Conservation (phyloP, 2,888 invertebrate species). For the Helobdella robusta region DNA sequence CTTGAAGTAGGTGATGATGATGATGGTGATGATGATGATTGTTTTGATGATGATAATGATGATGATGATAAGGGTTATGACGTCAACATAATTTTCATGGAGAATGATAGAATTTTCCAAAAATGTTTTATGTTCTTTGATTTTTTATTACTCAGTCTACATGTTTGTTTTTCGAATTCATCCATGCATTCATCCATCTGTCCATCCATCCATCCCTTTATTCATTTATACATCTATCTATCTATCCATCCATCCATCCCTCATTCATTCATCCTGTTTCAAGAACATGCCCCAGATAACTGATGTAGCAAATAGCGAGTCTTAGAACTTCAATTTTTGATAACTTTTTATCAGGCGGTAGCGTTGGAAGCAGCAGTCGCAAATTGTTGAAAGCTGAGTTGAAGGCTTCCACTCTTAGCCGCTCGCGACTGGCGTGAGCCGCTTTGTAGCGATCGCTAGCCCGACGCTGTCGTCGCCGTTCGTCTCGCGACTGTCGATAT, state of each 20-base stretch:
- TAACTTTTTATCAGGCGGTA: neutral
- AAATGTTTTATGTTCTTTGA: neutral
- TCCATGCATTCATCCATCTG: no score
- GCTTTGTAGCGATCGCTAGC: neutral
- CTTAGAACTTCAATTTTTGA: constrained; percentile 2
- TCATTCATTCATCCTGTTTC: neutral
- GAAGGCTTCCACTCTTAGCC: neutral
- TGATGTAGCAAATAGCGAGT: neutral
- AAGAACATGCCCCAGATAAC: neutral
- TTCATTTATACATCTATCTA: no score
- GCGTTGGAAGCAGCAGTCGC: neutral
- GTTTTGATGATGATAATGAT: neutral
- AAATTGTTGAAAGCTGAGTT: neutral
- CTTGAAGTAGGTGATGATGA: neutral
- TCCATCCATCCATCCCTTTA: no score
- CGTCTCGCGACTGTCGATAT: neutral
- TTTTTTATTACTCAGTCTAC: neutral
- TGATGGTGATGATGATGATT: neutral
- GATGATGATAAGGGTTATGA: neutral
- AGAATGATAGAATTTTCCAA: neutral
- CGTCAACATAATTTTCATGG: neutral
- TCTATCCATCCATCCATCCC: no score
- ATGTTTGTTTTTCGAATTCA: neutral
- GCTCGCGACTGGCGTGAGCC: neutral
- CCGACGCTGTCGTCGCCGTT: neutral